Evolutionary conservation across 30 jellyfish, hydroid and myxozoan genomes (phyloP).

Genomic region (Pseudorhiza aurosa): DNA sequence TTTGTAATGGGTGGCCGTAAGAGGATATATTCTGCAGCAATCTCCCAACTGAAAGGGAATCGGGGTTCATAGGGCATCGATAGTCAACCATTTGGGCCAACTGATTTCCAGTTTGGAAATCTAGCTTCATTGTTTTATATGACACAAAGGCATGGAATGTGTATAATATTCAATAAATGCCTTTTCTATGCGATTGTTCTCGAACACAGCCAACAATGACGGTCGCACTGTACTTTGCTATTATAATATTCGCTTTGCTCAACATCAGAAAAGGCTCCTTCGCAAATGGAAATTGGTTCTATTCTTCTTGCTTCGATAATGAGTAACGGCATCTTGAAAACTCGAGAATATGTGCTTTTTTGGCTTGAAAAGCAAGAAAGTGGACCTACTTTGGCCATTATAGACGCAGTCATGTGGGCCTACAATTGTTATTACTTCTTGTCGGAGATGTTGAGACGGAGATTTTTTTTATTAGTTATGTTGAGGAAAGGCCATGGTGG

Average conservation of each 20-base stretch:
- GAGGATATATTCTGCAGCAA: no score
- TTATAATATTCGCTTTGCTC: constrained; percentile 32
- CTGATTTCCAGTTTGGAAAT: no score
- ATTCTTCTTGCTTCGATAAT: constrained; percentile 34
- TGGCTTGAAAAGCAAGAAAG: constrained; percentile 25
- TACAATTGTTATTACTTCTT: constrained; percentile 41
- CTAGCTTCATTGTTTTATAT: no score
- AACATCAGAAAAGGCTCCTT: constrained; percentile 33
- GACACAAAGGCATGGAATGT: no score
- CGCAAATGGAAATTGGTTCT: constrained; percentile 30
- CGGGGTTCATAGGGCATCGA: no score
- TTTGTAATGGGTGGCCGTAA: no score
- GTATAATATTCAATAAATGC: no score
- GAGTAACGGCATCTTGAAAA: constrained; percentile 23
- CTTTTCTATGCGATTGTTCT: no score
- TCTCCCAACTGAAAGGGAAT: no score
- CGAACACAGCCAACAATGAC: constrained; percentile 17
- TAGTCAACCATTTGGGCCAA: no score
- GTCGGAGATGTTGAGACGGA: constrained; percentile 41
- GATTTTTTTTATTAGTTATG: no score
- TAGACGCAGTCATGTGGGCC: constrained; percentile 42
- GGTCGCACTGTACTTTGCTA: constrained; percentile 55
- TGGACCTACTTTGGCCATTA: constrained; percentile 29
- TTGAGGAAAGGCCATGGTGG: no score
- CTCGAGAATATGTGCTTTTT: constrained; percentile 44